Evolutionary conservation across 2,797 vertebrate genomes (phyloP), one percentile per base, ranked within the genome.

Genomic region (Dromococcyx pavoninus): DNA sequence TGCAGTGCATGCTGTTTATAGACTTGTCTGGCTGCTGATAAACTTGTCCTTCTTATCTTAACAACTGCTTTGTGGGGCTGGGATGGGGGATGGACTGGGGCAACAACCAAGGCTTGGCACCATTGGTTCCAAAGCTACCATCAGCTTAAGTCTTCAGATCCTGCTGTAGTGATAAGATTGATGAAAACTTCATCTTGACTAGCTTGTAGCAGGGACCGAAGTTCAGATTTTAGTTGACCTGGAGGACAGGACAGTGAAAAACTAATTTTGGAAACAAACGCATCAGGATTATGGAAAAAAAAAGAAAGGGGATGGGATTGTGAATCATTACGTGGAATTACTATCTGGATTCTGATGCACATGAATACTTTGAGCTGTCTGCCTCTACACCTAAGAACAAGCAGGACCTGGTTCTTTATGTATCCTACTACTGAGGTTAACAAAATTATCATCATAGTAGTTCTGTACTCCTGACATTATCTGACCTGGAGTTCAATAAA

Each of bases 1-100:
- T 9, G 8, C 19, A 21, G n/a, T 1, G 1, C 13, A 13, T 1
- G 0, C 23, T 65, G 25, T 30, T 72, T 58, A 56, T 33, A 73
- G 75, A 27, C 11, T 33, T 61, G 22, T 33, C 5, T 81, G 64
- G 39, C 17, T 66, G 23, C 24, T 30, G 9, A 22, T 51, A n/a
- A 21, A 33, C 7, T 30, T 54, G 32, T 11, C 27, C 16, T 82
- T 72, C n/a, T n/a, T 72, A 78, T 10, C 7, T 58, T 28, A 18
- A 53, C 5, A 73, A 65, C 66, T 17, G 37, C 6, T 46, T 51
- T 5, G 2, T 2, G 2, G 5, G 35, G 25, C 17, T 15, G 17
- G 16, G 30, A 12, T 19, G 22, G 17, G 44, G 44, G 44, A 44
- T 44, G 44, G 44, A 44, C 44, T 44, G 17, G 44, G 44, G 44